A percentile compares a stretch with the other conserved stretches of the same genome.
phyloP scores from a whole-genome alignment of 2,113 vertebrate genomes.

The Calypte anna region DNA sequence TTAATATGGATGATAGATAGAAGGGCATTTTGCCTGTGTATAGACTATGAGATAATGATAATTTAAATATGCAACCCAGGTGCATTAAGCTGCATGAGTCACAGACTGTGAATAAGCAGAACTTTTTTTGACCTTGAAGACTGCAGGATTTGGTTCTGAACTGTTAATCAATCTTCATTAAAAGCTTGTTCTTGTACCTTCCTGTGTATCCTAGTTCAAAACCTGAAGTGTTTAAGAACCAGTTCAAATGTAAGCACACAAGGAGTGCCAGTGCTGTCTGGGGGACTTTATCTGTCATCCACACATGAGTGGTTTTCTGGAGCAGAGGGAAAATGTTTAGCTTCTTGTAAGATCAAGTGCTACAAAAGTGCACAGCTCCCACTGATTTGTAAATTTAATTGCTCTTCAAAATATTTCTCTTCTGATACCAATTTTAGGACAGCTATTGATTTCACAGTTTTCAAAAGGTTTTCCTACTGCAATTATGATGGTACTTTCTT shows the following conservation, averaged over 20 bases:
- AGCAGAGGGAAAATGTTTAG: not conserved
- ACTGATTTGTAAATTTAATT: not conserved
- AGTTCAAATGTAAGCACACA: not conserved
- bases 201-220: not conserved
- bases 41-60: not conserved
- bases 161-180: not conserved
- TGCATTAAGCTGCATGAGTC: not conserved
- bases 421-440: constrained; percentile 18
- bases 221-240: not conserved
- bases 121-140: not conserved
- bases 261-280: not conserved
- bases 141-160: not conserved
- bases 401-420: constrained; percentile 23
- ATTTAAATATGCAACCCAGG: not conserved
- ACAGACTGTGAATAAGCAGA: not conserved
- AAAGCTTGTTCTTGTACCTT: not conserved
- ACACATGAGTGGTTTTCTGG: not conserved
- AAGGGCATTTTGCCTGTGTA: not conserved
- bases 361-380: not conserved
- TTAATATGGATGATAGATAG: not conserved
- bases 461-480: constrained; percentile 2
- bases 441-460: constrained; percentile 55
- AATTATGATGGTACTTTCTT: constrained; percentile 33
- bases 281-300: not conserved
- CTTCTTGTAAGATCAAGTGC: constrained; percentile 16